phyloP scores from a whole-genome alignment of 2,888 invertebrate species.

The Chrysolina haemoptera region DNA sequence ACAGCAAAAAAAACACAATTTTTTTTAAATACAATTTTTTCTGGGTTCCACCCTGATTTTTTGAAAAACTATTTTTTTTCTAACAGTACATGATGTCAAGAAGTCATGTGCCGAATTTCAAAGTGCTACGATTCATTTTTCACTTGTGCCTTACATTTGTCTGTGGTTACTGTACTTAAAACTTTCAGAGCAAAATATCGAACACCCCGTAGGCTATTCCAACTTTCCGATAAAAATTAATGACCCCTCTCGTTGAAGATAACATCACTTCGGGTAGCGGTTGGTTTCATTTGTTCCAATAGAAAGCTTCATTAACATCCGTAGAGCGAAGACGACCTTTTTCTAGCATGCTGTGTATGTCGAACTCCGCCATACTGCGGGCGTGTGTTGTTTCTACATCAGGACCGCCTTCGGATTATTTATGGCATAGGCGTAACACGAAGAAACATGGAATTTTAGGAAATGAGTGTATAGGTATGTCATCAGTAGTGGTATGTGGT shows the following conservation, averaged over 20 bases:
- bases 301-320: slow-evolving; percentile 58
- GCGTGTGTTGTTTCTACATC: slow-evolving; percentile 65
- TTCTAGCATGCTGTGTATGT: not conserved
- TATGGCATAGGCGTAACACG: slow-evolving; percentile 51
- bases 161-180: too few relatives aligned
- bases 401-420: slow-evolving; percentile 63
- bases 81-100: too few relatives aligned
- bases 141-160: too few relatives aligned
- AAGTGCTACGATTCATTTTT: too few relatives aligned
- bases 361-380: slow-evolving; percentile 64
- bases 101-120: too few relatives aligned
- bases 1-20: too few relatives aligned
- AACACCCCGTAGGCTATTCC: not conserved
- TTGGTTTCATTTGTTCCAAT: slow-evolving; percentile 55
- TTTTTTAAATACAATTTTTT: too few relatives aligned
- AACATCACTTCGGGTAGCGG: slow-evolving; percentile 50
- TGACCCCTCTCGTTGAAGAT: slow-evolving; percentile 36
- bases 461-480: too few relatives aligned
- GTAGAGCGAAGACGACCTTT: slow-evolving; percentile 28
- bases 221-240: slow-evolving; percentile 24
- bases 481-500: too few relatives aligned
- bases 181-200: not conserved
- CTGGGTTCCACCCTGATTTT: too few relatives aligned
- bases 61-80: too few relatives aligned
- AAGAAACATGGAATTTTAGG: slow-evolving; percentile 6